These are phyloP conservation scores for Peromyscus melanophrys DNA, from an alignment of 2,797 vertebrate genomes.

Conservation along the genomic window DNA sequence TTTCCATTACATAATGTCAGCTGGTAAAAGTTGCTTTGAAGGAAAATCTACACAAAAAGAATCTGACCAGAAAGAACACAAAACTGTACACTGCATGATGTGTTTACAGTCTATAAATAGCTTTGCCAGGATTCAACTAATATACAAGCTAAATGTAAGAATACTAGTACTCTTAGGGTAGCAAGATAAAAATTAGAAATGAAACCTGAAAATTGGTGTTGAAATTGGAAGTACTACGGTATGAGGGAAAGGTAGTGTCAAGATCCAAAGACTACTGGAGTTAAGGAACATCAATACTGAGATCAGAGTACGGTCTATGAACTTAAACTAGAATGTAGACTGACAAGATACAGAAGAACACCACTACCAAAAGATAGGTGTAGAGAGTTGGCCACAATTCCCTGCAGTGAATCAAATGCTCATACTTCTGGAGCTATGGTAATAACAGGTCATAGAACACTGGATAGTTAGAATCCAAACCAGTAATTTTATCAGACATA, in stretches of 20 bases:
- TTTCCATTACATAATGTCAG: slow-evolving; percentile 54
- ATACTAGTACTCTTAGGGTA: slow-evolving; percentile 12
- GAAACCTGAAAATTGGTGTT: slow-evolving; percentile 11
- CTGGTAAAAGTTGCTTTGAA: slow-evolving; percentile 60
- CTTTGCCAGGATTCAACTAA: background rate
- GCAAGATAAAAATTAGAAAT: slow-evolving; percentile 23
- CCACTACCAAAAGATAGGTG: slow-evolving; percentile 11
- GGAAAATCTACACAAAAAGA: slow-evolving; percentile 32
- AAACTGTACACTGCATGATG: background rate
- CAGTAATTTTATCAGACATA: slow-evolving; percentile 35
- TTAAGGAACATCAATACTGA: background rate
- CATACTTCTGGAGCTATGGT: background rate
- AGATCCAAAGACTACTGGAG: background rate
- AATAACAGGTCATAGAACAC: slow-evolving; percentile 5
- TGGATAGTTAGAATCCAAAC: slow-evolving; percentile 29
- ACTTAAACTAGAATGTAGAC: background rate
- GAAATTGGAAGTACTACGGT: background rate
- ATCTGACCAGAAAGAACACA: slow-evolving; percentile 38
- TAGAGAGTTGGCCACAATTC: slow-evolving; percentile 11
- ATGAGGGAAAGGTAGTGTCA: background rate
- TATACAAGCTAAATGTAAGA: slow-evolving; percentile 35
- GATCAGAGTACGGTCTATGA: background rate
- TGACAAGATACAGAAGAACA: background rate
- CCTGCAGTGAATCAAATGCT: background rate
- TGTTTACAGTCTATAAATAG: slow-evolving; percentile 38